phyloP scores from a whole-genome alignment of 2,113 vertebrate species.

The Cepphus grylle region DNA sequence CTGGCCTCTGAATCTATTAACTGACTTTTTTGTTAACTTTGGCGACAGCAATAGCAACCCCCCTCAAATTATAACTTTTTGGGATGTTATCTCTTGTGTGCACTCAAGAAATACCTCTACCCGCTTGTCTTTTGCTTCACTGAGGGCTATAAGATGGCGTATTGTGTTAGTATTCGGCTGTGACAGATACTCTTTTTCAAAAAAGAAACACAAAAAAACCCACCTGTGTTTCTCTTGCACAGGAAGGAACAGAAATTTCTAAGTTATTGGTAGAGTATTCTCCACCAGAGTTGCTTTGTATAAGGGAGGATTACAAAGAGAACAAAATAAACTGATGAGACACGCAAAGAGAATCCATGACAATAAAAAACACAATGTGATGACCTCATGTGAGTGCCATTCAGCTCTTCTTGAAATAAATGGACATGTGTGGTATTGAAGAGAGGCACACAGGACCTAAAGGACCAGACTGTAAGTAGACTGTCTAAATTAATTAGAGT shows the following conservation, averaged over 20 bases:
- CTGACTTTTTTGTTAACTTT: neutral
- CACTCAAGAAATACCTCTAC: neutral
- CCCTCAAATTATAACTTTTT: neutral
- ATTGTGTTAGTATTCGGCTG: neutral
- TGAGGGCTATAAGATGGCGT: too few relatives aligned
- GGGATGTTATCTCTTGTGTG: neutral
- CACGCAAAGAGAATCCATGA: neutral
- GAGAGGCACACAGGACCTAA: neutral
- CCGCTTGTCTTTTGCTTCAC: neutral
- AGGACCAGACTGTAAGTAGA: neutral
- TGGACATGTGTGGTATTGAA: neutral
- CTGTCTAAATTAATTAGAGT: neutral
- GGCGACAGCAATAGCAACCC: neutral
- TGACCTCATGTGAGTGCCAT: neutral
- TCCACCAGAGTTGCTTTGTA: neutral
- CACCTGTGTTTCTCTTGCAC: neutral
- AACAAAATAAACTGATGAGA: neutral
- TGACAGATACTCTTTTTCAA: neutral
- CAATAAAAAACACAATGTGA: neutral
- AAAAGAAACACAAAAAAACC: neutral
- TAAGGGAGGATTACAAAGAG: neutral
- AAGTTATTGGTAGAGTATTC: neutral
- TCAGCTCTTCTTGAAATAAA: neutral
- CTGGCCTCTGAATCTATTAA: neutral
- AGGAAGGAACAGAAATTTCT: neutral